Percentiles rank a stretch among this genome's conserved stretches.
Evolutionary conservation across 2,113 vertebrate genomes (phyloP).

Genomic region (Lipophrys pholis): DNA sequence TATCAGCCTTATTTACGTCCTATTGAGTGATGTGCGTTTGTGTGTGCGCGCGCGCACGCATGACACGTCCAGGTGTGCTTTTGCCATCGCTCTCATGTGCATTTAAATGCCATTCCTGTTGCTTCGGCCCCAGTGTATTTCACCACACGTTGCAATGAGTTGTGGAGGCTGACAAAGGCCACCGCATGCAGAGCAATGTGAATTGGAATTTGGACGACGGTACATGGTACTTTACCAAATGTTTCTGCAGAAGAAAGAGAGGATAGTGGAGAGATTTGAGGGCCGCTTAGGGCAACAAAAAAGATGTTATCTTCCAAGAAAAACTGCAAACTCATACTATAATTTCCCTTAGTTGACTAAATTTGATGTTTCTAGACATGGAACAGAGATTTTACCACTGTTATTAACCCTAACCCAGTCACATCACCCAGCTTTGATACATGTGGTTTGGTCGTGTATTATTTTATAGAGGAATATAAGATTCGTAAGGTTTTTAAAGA

Average conservation of each 20-base stretch:
- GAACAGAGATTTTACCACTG: too few species aligned
- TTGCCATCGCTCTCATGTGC: constrained; percentile 16
- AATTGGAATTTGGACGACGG: constrained; percentile 21
- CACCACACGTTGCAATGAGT: not conserved
- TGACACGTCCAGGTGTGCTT: constrained; percentile 27
- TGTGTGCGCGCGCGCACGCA: not conserved
- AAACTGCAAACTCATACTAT: too few species aligned
- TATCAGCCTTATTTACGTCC: constrained; percentile 62
- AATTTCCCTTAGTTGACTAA: too few species aligned
- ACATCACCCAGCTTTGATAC: too few species aligned
- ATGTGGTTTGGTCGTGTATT: too few species aligned
- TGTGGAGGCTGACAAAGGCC: constrained; percentile 14
- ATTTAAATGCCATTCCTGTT: constrained; percentile 8
- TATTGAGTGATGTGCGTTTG: constrained; percentile 28
- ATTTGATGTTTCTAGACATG: too few species aligned
- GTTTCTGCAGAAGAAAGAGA: constrained; percentile 1
- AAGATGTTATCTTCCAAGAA: too few species aligned
- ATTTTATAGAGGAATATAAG: too few species aligned
- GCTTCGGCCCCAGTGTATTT: not conserved
- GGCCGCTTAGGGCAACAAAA: too few species aligned
- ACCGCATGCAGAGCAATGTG: constrained; percentile 19
- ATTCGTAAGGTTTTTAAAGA: too few species aligned
- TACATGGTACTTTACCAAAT: constrained; percentile 33
- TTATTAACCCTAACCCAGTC: too few species aligned
- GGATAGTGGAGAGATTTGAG: not conserved